These are phyloP conservation scores for Micropoecilia bifurca DNA, from an alignment of 2,797 vertebrate species.

Conservation along the genomic window DNA sequence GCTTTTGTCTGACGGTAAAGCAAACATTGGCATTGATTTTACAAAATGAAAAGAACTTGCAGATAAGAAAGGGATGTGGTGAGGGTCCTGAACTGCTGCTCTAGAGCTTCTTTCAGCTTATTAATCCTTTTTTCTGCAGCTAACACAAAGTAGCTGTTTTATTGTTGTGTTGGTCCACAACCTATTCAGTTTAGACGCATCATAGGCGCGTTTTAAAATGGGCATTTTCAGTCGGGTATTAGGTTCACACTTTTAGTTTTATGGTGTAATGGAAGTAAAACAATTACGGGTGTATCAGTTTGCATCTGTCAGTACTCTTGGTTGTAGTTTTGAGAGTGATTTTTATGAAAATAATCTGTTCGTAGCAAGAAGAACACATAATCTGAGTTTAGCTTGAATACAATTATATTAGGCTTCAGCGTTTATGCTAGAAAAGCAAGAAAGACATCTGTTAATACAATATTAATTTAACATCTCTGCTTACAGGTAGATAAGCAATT, in stretches of 20 bases:
- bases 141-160: constrained; percentile 7
- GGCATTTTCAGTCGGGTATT: not conserved
- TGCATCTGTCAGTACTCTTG: not conserved
- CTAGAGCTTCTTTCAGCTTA: constrained; percentile 18
- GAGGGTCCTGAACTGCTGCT: constrained; percentile 24
- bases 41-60: constrained; percentile 34
- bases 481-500: not conserved
- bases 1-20: constrained; percentile 27
- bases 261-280: not conserved
- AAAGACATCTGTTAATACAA: not conserved
- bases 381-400: not conserved
- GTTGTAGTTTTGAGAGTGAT: not conserved
- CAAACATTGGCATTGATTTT: constrained; percentile 35
- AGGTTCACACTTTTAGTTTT: not conserved
- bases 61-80: constrained; percentile 38
- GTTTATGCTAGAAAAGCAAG: not conserved
- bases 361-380: not conserved
- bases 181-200: not conserved
- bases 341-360: not conserved
- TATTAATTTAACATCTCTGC: not conserved
- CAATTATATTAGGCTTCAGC: not conserved
- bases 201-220: not conserved
- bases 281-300: not conserved
- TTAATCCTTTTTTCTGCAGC: constrained; percentile 22
- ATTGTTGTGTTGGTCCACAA: not conserved